A percentile compares a stretch with the other conserved stretches of the same genome.
Conservation (phyloP, 2,888 invertebrate genomes). For the Polylopha cassiicola region DNA sequence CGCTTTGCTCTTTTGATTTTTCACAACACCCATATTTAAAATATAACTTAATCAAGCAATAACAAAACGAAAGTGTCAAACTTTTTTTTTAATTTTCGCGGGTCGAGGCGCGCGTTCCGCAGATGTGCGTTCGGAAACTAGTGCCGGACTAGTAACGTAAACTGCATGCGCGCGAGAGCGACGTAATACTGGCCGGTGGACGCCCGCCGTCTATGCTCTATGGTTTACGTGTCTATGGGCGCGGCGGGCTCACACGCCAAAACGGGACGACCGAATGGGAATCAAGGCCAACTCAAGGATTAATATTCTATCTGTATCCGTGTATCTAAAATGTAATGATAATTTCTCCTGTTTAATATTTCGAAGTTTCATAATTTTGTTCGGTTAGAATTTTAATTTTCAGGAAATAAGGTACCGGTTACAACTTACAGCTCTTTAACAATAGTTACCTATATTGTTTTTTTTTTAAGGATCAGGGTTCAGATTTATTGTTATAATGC, state of each 20-base stretch:
- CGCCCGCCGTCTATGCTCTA: slow-evolving; percentile 35
- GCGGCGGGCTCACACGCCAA: slow-evolving; percentile 56
- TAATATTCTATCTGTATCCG: slow-evolving; percentile 58
- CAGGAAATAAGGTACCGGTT: no score
- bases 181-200: slow-evolving; percentile 58
- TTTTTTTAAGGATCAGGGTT: no score
- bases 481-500: no score
- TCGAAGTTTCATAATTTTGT: slow-evolving; percentile 39
- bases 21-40: no score
- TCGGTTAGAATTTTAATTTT: slow-evolving; percentile 47
- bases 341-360: slow-evolving; percentile 64
- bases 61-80: slow-evolving; percentile 20
- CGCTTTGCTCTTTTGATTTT: slow-evolving; percentile 57
- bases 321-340: slow-evolving; percentile 60
- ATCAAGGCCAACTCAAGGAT: slow-evolving; percentile 68
- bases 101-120: slow-evolving; percentile 44
- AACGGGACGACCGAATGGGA: slow-evolving; percentile 65
- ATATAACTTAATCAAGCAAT: not conserved
- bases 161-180: slow-evolving; percentile 65
- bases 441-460: no score
- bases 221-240: slow-evolving; percentile 40
- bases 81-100: slow-evolving; percentile 34
- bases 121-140: slow-evolving; percentile 71
- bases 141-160: slow-evolving; percentile 69
- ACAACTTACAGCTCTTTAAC: no score